phyloP scores from a whole-genome alignment of 2,888 invertebrate genomes.

The Frankliniella fusca region DNA sequence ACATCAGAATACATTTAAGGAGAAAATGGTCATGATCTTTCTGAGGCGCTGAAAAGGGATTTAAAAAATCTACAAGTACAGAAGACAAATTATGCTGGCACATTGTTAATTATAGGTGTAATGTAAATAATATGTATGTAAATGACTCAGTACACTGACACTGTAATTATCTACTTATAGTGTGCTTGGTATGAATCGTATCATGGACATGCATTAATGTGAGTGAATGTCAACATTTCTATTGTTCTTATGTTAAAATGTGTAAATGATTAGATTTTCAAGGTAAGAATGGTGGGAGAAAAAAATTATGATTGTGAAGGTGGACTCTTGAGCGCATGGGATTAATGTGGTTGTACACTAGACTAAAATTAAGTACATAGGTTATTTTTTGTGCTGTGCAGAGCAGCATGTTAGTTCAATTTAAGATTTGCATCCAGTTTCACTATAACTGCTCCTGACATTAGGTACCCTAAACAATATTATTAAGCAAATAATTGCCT shows the following conservation, averaged over 20 bases:
- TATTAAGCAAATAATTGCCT: background rate
- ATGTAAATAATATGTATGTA: conserved; percentile 10
- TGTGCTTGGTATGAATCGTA: background rate
- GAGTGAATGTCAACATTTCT: background rate
- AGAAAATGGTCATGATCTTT: background rate
- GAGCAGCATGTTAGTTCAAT: background rate
- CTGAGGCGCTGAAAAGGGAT: background rate
- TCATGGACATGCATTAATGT: background rate
- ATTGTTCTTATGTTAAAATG: background rate
- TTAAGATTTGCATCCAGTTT: background rate
- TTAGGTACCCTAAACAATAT: background rate
- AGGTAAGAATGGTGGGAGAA: background rate
- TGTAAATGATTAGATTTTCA: background rate
- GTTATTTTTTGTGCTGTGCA: conserved; percentile 16
- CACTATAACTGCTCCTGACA: background rate
- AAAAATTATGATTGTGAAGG: background rate
- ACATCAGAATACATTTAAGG: background rate
- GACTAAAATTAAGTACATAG: conserved; percentile 12
- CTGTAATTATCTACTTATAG: conserved; percentile 6
- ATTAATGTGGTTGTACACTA: background rate
- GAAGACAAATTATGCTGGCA: conserved; percentile 5
- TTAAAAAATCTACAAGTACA: background rate
- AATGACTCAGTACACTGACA: conserved; percentile 24
- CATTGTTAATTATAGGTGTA: conserved; percentile 17
- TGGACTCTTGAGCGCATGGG: background rate